Evolutionary conservation across 2,888 invertebrate species (phyloP).

Genomic region (Ariolimax columbianus): DNA sequence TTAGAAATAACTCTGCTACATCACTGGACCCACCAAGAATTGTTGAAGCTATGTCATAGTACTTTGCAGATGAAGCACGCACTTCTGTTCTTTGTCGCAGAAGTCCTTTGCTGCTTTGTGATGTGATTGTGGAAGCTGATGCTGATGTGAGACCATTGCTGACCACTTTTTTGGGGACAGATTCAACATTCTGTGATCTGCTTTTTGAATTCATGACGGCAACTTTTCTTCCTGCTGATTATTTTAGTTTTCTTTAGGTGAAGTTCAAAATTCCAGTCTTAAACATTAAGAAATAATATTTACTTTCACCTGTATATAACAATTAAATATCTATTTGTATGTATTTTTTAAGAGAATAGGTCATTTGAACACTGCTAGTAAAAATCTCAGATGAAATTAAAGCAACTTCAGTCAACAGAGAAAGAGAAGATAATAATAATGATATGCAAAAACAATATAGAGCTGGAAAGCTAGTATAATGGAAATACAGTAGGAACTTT

Average conservation of each 20-base stretch:
- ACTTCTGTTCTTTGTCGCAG: neutral
- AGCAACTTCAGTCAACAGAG: too few species aligned
- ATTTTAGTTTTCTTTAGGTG: neutral
- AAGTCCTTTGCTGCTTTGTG: neutral
- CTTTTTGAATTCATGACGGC: slow-evolving; percentile 29
- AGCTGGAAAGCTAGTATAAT: too few species aligned
- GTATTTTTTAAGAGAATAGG: too few species aligned
- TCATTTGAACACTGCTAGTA: too few species aligned
- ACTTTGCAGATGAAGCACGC: slow-evolving; percentile 57
- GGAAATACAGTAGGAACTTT: too few species aligned
- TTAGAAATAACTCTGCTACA: slow-evolving; percentile 70
- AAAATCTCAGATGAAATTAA: too few species aligned
- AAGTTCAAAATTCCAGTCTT: too few species aligned
- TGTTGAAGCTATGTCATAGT: slow-evolving; percentile 73
- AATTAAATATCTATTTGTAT: too few species aligned
- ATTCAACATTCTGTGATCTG: neutral
- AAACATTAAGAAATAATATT: slow-evolving; percentile 1
- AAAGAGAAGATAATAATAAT: too few species aligned
- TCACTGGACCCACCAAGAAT: slow-evolving; percentile 68
- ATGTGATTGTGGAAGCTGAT: slow-evolving; percentile 40
- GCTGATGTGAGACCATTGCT: slow-evolving; percentile 22
- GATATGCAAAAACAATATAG: too few species aligned
- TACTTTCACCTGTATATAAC: neutral
- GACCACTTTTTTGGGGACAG: neutral
- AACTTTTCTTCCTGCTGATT: neutral